Conservation (phyloP, 2,888 invertebrate species). For the Platycheirus albimanus region DNA sequence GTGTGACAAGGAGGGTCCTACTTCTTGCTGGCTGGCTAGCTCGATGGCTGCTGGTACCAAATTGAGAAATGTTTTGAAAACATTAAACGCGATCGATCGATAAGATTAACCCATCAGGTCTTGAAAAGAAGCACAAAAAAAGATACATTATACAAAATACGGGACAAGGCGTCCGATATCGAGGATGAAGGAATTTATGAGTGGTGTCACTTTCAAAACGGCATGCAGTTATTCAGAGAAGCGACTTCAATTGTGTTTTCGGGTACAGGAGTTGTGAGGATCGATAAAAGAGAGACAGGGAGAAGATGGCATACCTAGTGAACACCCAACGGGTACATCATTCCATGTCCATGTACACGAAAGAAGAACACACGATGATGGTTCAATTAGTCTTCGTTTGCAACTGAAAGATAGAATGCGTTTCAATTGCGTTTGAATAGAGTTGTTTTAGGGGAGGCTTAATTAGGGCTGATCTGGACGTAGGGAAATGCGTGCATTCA, state of each 20-base stretch:
- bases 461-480: conserved; percentile 37
- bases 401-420: conserved; percentile 29
- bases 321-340: background rate
- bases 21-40: conserved; percentile 7
- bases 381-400: conserved; percentile 67
- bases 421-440: conserved; percentile 51
- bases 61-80: conserved; percentile 61
- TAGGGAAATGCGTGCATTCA: conserved; percentile 36
- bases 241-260: conserved; percentile 48
- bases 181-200: conserved; percentile 61
- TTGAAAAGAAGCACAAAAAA: conserved; percentile 11
- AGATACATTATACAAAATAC: no score
- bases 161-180: conserved; percentile 45
- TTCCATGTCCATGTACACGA: background rate
- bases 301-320: conserved; percentile 1
- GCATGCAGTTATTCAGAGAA: conserved; percentile 56
- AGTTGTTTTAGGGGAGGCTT: conserved; percentile 15
- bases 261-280: conserved; percentile 11
- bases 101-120: conserved; percentile 41
- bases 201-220: conserved; percentile 68
- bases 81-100: conserved; percentile 65
- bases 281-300: background rate
- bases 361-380: conserved; percentile 46
- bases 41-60: conserved; percentile 5
- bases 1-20: conserved; percentile 48